Evolutionary conservation across 2,113 vertebrate genomes (phyloP).

Genomic region (Struthio camelus): DNA sequence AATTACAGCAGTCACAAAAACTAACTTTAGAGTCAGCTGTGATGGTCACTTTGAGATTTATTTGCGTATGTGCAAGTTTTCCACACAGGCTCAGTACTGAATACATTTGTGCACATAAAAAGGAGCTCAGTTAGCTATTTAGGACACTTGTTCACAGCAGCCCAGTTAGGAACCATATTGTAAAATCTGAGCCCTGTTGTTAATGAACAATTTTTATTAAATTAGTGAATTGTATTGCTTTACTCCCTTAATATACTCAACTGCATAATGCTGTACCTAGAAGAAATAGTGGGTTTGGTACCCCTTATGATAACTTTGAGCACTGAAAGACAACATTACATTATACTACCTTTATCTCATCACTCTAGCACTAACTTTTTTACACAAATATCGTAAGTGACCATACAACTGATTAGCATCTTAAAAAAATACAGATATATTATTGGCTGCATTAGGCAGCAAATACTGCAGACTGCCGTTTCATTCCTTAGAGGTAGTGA

Average conservation of each 20-base stretch:
- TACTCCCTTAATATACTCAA: not conserved
- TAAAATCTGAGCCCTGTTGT: not conserved
- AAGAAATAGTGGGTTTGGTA: not conserved
- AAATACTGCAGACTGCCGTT: not conserved
- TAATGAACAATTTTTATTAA: not conserved
- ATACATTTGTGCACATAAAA: not conserved
- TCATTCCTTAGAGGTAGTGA: not conserved
- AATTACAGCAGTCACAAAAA: not conserved
- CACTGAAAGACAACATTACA: not conserved
- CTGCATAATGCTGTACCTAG: not conserved
- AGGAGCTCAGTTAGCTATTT: accelerated
- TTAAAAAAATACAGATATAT: not conserved
- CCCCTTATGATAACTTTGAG: not conserved
- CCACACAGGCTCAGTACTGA: not conserved
- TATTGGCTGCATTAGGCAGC: not conserved
- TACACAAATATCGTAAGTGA: not conserved
- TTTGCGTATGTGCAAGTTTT: not conserved
- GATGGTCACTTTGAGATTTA: not conserved
- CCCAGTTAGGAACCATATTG: not conserved
- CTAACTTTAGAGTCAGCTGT: not conserved
- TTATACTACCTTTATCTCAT: not conserved
- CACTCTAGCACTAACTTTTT: not conserved
- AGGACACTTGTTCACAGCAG: not conserved
- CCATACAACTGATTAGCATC: not conserved
- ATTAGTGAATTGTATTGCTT: not conserved